Conservation (phyloP, 53 echinoderm and acorn worm species). For the Holothuria scabra region DNA sequence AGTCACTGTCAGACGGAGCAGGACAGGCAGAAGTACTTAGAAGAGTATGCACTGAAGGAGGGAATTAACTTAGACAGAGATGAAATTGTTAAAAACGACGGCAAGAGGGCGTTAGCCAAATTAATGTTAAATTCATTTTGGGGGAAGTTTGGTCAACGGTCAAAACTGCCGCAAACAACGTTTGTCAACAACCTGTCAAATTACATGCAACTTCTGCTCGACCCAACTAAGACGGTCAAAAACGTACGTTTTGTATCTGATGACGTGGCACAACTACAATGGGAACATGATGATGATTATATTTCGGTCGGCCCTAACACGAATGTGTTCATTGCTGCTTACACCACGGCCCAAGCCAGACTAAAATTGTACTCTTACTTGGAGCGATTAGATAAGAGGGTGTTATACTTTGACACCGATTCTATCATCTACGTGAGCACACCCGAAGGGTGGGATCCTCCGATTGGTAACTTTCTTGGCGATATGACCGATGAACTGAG, state of each 20-base stretch:
- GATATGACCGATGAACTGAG: constrained; percentile 67
- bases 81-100: constrained; percentile 53
- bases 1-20: constrained; percentile 47
- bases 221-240: constrained; percentile 6
- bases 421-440: no score
- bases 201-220: not conserved
- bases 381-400: no score
- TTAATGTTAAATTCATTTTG: constrained; percentile 69
- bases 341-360: constrained; percentile 31
- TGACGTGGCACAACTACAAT: constrained; percentile 8
- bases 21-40: constrained; percentile 38
- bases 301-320: not conserved
- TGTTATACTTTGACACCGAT: no score
- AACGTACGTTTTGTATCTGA: not conserved
- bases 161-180: no score
- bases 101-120: constrained; percentile 52
- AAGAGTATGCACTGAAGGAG: constrained; percentile 48
- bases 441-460: constrained; percentile 8
- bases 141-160: constrained; percentile 64
- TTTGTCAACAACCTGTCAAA: no score
- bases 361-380: constrained; percentile 16
- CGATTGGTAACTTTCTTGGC: constrained; percentile 52
- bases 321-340: constrained; percentile 27
- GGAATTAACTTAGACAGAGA: constrained; percentile 48
- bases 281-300: not conserved